Percentiles rank a stretch among this genome's conserved stretches.
These are phyloP conservation scores for Apogon hyalosoma DNA, from an alignment of 2,797 vertebrate genomes.

Conservation along the genomic window DNA sequence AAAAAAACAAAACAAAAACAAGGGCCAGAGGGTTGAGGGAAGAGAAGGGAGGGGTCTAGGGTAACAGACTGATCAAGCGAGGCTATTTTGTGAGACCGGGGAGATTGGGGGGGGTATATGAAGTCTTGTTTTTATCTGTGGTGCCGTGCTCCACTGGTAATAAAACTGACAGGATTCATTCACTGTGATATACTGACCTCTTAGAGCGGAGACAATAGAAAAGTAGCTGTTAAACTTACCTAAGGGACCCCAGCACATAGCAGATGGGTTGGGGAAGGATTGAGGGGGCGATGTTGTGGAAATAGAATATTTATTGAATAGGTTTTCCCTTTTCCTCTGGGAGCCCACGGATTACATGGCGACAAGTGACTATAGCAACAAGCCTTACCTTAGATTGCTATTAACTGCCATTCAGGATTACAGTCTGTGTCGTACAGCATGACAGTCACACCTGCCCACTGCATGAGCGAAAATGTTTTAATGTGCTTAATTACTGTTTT, in stretches of 20 bases:
- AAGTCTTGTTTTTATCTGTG: slow-evolving; percentile 87
- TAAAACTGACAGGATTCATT: slow-evolving; percentile 90
- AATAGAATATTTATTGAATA: slow-evolving; percentile 86
- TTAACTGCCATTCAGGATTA: slow-evolving; percentile 60
- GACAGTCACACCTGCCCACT: slow-evolving; percentile 17
- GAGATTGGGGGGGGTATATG: slow-evolving; percentile 81
- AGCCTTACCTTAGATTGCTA: slow-evolving; percentile 60
- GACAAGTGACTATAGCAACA: slow-evolving; percentile 59
- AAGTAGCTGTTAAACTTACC: slow-evolving; percentile 89
- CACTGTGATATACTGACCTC: slow-evolving; percentile 88
- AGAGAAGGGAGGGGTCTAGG: slow-evolving; percentile 50
- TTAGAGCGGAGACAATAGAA: slow-evolving; percentile 88
- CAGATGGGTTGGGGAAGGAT: slow-evolving; percentile 40
- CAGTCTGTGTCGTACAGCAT: slow-evolving; percentile 13
- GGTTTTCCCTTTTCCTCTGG: slow-evolving; percentile 70
- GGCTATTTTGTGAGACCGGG: slow-evolving; percentile 84
- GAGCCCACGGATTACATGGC: slow-evolving; percentile 73
- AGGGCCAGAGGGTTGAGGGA: slow-evolving; percentile 41
- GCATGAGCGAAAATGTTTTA: not conserved
- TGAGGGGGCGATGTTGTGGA: slow-evolving; percentile 60
- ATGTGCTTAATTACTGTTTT: slow-evolving; percentile 32
- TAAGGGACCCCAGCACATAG: slow-evolving; percentile 81
- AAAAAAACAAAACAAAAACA: slow-evolving; percentile 34
- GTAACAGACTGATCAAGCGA: slow-evolving; percentile 86
- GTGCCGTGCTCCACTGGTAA: slow-evolving; percentile 85